Conservation (phyloP, 2,797 vertebrate species). For the Alca torda region DNA sequence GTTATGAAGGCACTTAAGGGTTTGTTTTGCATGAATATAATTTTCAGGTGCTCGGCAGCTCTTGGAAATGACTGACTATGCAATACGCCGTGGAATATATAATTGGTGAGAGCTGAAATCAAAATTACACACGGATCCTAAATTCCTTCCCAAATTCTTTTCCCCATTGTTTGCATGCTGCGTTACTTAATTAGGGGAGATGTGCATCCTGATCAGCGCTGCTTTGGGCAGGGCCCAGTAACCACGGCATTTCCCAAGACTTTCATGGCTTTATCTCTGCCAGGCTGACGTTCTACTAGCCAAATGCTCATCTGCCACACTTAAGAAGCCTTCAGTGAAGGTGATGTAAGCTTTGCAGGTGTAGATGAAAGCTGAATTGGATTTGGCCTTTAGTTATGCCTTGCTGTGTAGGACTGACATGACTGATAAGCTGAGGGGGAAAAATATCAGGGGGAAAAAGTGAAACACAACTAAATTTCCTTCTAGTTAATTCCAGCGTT, state of each 20-base stretch:
- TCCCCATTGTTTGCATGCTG: neutral
- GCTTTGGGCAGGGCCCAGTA: neutral
- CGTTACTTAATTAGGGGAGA: neutral
- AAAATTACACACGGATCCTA: neutral
- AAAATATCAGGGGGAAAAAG: neutral
- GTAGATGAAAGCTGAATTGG: constrained; percentile 12
- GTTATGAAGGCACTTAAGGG: neutral
- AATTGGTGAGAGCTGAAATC: neutral
- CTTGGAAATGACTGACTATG: neutral
- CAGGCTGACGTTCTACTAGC: neutral
- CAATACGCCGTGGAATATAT: neutral
- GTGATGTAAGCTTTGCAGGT: constrained; percentile 41
- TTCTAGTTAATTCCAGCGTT: neutral
- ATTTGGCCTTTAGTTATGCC: constrained; percentile 1
- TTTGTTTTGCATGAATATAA: neutral
- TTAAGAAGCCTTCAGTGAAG: neutral
- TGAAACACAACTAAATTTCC: neutral
- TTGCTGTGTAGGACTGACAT: neutral
- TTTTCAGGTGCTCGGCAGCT: neutral
- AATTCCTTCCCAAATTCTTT: neutral
- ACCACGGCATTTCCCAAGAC: neutral
- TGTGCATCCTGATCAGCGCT: neutral
- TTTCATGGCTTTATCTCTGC: neutral
- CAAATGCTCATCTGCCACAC: neutral
- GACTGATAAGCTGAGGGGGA: neutral